A percentile compares a stretch with the other conserved stretches of the same genome.
These are phyloP conservation scores for Arnoldichthys spilopterus DNA, from an alignment of 2,797 vertebrate genomes.

Conservation along the genomic window DNA sequence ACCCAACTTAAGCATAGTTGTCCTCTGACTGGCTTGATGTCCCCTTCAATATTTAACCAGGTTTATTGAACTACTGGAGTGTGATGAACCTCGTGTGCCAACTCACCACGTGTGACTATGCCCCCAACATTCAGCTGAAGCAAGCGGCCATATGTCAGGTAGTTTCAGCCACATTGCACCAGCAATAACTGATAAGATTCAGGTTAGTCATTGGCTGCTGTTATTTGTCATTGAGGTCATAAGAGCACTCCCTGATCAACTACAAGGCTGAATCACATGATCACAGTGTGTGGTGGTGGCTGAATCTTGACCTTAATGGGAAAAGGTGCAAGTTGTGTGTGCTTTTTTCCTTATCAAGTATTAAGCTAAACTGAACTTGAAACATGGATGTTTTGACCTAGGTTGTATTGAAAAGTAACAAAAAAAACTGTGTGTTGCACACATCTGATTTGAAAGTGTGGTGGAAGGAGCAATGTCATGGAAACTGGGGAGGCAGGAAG, in stretches of 20 bases:
- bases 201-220: conserved; percentile 21
- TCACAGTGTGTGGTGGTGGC: background rate
- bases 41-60: conserved; percentile 47
- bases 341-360: too few relatives aligned
- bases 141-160: background rate
- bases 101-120: background rate
- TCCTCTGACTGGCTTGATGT: conserved; percentile 14
- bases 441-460: too few relatives aligned
- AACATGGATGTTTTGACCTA: too few relatives aligned
- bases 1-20: background rate
- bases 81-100: background rate
- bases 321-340: too few relatives aligned
- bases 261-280: conserved; percentile 28
- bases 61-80: conserved; percentile 5
- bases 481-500: conserved; percentile 1
- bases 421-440: too few relatives aligned
- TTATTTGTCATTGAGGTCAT: background rate
- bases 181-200: conserved; percentile 39
- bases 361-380: too few relatives aligned
- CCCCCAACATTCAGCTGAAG: too few relatives aligned
- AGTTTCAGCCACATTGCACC: conserved; percentile 26
- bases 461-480: background rate
- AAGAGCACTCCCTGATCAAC: conserved; percentile 12
- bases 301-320: too few relatives aligned
- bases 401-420: too few relatives aligned